These are phyloP conservation scores for Anguilla japonica DNA, from an alignment of 2,113 vertebrate species.

Conservation along the genomic window DNA sequence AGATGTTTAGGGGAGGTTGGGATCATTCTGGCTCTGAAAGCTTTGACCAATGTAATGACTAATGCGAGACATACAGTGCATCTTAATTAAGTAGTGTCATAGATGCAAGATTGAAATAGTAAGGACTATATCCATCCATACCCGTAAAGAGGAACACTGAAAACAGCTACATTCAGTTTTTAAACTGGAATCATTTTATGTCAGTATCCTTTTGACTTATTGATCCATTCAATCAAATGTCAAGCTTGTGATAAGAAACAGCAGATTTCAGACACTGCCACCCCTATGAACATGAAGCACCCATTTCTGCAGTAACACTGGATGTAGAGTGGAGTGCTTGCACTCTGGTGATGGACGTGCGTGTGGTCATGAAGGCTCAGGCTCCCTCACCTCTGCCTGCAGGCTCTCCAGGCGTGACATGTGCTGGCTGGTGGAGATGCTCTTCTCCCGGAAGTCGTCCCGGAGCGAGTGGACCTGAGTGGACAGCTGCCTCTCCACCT, in stretches of 20 bases:
- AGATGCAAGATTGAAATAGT: not conserved
- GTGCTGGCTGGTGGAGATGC: conserved; percentile 88
- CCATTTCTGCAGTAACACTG: not conserved
- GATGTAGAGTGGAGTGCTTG: not conserved
- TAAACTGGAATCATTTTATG: too few relatives aligned
- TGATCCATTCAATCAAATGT: not conserved
- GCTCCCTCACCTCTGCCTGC: conserved; percentile 85
- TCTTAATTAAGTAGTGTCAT: not conserved
- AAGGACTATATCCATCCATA: not conserved
- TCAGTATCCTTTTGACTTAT: not conserved
- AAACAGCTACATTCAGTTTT: too few relatives aligned
- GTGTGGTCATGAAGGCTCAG: not conserved
- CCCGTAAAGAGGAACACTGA: too few relatives aligned
- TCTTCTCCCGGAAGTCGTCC: conserved; percentile 94
- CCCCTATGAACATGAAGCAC: not conserved
- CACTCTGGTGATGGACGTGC: not conserved
- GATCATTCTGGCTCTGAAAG: not conserved
- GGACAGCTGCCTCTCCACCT: conserved; percentile 92
- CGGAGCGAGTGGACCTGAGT: conserved; percentile 90
- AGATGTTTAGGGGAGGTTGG: conserved; percentile 3
- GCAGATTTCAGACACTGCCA: too few relatives aligned
- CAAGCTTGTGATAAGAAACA: not conserved
- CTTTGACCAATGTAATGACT: not conserved
- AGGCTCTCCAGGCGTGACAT: conserved; percentile 90
- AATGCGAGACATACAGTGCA: not conserved